phyloP scores from a whole-genome alignment of 1,140 invertebrate species.

The Anastrepha ludens region DNA sequence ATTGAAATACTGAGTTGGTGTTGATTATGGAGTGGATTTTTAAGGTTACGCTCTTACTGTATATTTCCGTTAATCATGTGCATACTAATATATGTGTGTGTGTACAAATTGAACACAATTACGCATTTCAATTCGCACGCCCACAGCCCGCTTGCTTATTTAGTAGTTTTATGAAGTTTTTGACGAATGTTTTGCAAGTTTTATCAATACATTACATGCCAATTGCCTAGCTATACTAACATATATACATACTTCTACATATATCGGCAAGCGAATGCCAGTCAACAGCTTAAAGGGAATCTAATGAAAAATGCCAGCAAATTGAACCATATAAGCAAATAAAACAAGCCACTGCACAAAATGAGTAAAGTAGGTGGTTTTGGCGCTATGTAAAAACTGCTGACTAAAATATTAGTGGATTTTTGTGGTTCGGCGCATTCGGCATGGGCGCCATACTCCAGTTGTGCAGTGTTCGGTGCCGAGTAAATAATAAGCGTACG shows the following conservation, averaged over 20 bases:
- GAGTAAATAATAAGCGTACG: slow-evolving; percentile 20
- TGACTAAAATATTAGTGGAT: not conserved
- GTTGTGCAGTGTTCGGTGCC: slow-evolving; percentile 3
- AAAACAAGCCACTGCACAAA: not conserved
- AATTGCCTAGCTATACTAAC: not conserved
- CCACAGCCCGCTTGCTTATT: not conserved
- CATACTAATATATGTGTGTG: too few species aligned
- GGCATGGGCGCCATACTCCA: not conserved
- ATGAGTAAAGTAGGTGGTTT: not conserved
- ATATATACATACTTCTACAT: not conserved
- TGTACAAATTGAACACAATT: not conserved
- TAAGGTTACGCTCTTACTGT: not conserved
- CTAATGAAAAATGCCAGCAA: not conserved
- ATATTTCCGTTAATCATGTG: not conserved
- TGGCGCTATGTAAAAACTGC: not conserved
- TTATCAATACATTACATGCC: slow-evolving; percentile 1
- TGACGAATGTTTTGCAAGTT: slow-evolving; percentile 29
- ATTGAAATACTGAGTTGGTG: not conserved
- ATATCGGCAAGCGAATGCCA: not conserved
- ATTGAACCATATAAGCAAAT: not conserved
- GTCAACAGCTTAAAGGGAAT: not conserved
- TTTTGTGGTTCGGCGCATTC: not conserved
- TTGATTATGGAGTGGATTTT: slow-evolving; percentile 3
- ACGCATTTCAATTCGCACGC: slow-evolving; percentile 6
- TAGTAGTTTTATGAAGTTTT: not conserved